Conservation (phyloP, 2,113 vertebrate genomes). For the Cervus canadensis region DNA sequence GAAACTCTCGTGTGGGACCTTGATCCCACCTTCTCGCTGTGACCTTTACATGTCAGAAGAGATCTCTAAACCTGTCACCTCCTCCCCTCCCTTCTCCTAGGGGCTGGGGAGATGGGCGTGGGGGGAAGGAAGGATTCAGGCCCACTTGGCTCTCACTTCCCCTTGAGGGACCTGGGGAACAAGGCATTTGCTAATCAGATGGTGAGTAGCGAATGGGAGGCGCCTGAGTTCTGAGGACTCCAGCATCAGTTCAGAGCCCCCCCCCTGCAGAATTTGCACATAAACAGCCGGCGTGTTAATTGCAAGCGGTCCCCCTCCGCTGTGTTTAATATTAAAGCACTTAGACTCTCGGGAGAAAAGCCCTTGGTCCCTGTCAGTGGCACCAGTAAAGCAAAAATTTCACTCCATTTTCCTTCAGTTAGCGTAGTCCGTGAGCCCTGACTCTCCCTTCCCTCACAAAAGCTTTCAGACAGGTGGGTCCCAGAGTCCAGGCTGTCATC, state of each 20-base stretch:
- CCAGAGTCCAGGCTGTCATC: background rate
- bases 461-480: background rate
- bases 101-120: background rate
- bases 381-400: background rate
- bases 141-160: background rate
- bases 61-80: accelerated
- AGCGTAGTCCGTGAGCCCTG: accelerated
- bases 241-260: background rate
- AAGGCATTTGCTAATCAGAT: background rate
- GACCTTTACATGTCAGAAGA: background rate
- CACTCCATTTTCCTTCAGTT: background rate
- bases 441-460: accelerated
- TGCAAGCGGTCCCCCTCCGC: background rate
- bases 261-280: background rate
- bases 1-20: background rate
- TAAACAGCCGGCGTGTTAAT: background rate
- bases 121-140: background rate
- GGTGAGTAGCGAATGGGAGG: background rate
- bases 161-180: background rate
- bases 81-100: background rate
- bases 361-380: background rate
- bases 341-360: background rate
- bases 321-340: background rate
- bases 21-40: background rate
- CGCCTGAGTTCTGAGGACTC: background rate